Evolutionary conservation across 2,797 vertebrate species (phyloP).

Genomic region (Micromesistius poutassou): DNA sequence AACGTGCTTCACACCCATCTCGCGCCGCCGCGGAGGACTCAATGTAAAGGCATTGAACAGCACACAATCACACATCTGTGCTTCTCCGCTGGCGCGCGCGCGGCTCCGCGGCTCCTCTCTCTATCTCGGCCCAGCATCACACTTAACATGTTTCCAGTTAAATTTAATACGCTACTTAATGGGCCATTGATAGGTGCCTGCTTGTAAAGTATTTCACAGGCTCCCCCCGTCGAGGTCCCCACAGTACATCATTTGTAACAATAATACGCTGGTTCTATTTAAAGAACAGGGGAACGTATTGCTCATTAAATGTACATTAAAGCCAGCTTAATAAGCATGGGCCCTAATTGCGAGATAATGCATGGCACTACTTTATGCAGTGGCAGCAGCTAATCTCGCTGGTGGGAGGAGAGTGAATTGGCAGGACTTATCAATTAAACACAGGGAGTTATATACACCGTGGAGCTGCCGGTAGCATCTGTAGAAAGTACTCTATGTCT

Average conservation of each 20-base stretch:
- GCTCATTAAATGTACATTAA: constrained; percentile 80
- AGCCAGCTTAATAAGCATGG: constrained; percentile 72
- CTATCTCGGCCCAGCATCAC: constrained; percentile 41
- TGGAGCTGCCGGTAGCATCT: constrained; percentile 38
- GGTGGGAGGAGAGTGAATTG: constrained; percentile 50
- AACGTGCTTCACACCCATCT: neutral
- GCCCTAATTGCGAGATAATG: constrained; percentile 77
- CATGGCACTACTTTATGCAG: constrained; percentile 67
- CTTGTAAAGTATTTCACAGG: constrained; percentile 59
- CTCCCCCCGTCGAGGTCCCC: constrained; percentile 54
- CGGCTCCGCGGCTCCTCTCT: neutral
- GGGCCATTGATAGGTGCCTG: constrained; percentile 58
- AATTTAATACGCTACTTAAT: constrained; percentile 63
- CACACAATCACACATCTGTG: neutral
- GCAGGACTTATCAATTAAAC: constrained; percentile 31
- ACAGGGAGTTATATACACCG: constrained; percentile 37
- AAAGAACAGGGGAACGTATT: constrained; percentile 72
- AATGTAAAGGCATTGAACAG: neutral
- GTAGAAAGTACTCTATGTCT: constrained; percentile 27
- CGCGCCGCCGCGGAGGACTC: neutral
- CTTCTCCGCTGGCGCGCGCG: neutral
- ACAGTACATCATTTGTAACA: constrained; percentile 72
- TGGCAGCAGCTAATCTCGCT: constrained; percentile 70
- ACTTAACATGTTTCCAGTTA: constrained; percentile 49
- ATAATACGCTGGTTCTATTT: constrained; percentile 76